phyloP scores from a whole-genome alignment of 2,797 vertebrate genomes.

The Bradypodion pumilum region DNA sequence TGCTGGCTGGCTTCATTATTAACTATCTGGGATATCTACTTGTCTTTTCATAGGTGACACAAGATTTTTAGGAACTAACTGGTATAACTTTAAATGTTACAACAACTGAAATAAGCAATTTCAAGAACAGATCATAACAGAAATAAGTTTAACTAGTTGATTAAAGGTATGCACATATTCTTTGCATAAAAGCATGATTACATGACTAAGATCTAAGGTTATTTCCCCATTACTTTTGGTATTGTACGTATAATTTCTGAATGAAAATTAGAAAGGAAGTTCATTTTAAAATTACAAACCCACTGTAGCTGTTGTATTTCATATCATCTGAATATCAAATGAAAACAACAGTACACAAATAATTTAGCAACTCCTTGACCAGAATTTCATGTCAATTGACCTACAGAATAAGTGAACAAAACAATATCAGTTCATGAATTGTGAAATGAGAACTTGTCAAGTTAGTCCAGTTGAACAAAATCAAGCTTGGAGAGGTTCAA shows the following conservation, averaged over 20 bases:
- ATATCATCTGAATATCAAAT: background rate
- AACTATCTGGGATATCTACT: slow-evolving; percentile 45
- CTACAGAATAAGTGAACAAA: background rate
- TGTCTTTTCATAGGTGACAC: slow-evolving; percentile 17
- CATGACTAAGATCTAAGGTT: background rate
- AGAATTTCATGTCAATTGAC: background rate
- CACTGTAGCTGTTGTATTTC: background rate
- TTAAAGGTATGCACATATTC: background rate
- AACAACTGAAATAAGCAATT: too few relatives aligned
- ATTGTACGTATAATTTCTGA: background rate
- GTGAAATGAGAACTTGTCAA: background rate
- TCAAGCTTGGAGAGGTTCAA: background rate
- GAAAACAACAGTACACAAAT: background rate
- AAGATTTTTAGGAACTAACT: background rate
- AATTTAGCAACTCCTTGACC: background rate
- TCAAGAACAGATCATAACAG: background rate
- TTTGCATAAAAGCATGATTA: background rate
- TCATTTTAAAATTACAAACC: background rate
- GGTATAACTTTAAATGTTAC: too few relatives aligned
- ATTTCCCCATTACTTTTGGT: background rate
- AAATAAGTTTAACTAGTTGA: background rate
- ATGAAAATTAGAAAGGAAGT: too few relatives aligned
- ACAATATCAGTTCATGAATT: background rate
- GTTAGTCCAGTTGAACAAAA: background rate
- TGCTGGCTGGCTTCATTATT: slow-evolving; percentile 45